Base-by-base conservation (phyloP, 1,140 invertebrate species). In the Trichomalopsis sarcophagae region DNA sequence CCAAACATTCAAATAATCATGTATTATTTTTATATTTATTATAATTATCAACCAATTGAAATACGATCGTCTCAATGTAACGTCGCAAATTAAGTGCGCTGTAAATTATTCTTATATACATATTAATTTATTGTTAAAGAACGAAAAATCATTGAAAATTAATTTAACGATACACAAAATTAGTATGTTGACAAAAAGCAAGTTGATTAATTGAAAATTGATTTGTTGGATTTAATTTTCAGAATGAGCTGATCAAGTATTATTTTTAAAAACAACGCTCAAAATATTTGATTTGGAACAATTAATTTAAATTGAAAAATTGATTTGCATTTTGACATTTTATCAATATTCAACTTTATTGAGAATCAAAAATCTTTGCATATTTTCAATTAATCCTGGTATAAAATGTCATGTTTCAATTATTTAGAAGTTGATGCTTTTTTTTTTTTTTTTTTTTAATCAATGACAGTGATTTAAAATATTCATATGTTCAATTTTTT, bases 381-480 rank as follows among this genome's bases (percentile, higher is more conserved):
- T 21, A 62, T n/a, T 62, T 21, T n/a, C 21, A 62, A 62, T 62
- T 62, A 0, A 62, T n/a, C 55, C 17, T 62, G 55, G 4, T 21
- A 27, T 27, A 55, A 55, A 55, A 55, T 55, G 17, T 62, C 55
- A 62, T 62, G 17, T 62, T 62, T 62, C 17, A 62, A 62, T 40
- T 40, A 44, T 1, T 76, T 21, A 17, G 36, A 40, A 76, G 5
- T 44, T 44, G 36, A 13, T 76, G 17, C 27, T 27, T 27, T n/a
- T n/a, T 76, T 76, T n/a, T n/a, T n/a, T n/a, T n/a, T n/a, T n/a
- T 71, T 17, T 66, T 17, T 71, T 71, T 33, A 71, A 30, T 33
- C 5, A 33, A 71, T 71, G 68, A 71, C 68, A 71, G 7, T 9
- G 27, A 14, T 14, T 71, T 71, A 30, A 71, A 71, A 71, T 71